Conservation (phyloP, 2,113 vertebrate genomes). For the Lagopus leucura region DNA sequence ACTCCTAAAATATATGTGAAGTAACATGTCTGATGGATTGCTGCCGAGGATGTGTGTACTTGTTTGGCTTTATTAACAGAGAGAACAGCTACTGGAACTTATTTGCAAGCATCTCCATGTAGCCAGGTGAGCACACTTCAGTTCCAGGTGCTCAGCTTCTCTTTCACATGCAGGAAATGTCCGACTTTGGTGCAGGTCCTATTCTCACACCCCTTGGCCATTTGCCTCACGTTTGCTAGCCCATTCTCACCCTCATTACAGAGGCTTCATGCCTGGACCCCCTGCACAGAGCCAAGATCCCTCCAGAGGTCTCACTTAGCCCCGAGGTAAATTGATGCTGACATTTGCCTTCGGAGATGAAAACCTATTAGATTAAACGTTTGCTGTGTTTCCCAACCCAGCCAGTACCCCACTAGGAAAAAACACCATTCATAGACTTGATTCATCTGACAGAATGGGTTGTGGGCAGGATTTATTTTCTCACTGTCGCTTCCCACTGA, state of each 20-base stretch:
- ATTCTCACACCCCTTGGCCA: not conserved
- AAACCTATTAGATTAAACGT: conserved; percentile 14
- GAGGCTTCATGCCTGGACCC: not conserved
- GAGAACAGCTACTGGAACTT: not conserved
- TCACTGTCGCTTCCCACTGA: conserved; percentile 31
- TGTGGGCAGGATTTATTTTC: conserved; percentile 39
- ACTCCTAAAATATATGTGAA: conserved; percentile 26
- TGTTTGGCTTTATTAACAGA: not conserved
- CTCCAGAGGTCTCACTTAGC: conserved; percentile 45
- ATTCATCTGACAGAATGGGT: conserved; percentile 25
- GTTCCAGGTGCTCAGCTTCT: not conserved
- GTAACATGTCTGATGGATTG: conserved; percentile 45
- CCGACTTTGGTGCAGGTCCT: not conserved
- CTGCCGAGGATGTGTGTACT: not conserved
- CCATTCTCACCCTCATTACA: not conserved
- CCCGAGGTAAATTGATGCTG: conserved; percentile 43
- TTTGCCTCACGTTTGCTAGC: not conserved
- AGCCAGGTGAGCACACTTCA: not conserved
- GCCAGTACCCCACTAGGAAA: not conserved
- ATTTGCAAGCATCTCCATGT: not conserved
- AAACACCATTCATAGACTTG: accelerated
- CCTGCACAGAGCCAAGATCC: not conserved
- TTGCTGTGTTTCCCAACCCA: not conserved
- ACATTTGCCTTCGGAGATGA: conserved; percentile 50
- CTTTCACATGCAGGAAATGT: not conserved